Base-by-base conservation (phyloP, 2,113 vertebrate genomes). In the Solenodon paradoxus region DNA sequence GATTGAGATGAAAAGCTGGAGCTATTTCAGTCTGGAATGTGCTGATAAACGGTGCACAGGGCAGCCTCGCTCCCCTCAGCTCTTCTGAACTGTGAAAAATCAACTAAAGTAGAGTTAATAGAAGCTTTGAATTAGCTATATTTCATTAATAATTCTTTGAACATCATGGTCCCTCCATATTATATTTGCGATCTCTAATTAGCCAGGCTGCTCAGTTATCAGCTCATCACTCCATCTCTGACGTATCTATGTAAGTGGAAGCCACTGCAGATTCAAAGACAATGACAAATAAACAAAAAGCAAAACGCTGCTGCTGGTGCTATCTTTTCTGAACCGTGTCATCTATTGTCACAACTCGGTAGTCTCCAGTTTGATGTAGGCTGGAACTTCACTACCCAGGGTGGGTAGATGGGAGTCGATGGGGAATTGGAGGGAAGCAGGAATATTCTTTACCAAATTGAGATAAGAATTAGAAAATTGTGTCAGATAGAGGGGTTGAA, bases 111-210 rank as follows among this genome's bases (percentile, higher is more conserved):
- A 30, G 38, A 66, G 30, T 59, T 71, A 55, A 68, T 26, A 57
- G 22, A 47, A 15, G 10, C 26, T 88, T 61, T 78, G 24, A 40
- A 51, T 63, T 61, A 78, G 86, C 40, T 63, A 2, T 30, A 72
- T 90, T 61, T 77, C 13, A 82, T 87, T 68, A 38, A 57, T 59
- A 93, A 82, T 88, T 80, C 40, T 91, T 78, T 79, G 77, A 61
- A 71, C 88, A 74, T 74, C 7, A 47, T 64, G 72, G 5, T 79
- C 11, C 40, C 51, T 77, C 30, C 88, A 51, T 88, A 40, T 81
- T 68, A 45, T 22, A 72, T 72, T 51, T 30, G 74, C 7, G 26
- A 45, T 53, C 88, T 79, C 28, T 81, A 89, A 84, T 75, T 63
- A 95, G 63, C 38, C 47, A 59, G 74, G 63, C 5, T 81, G 6